Evolutionary conservation across 2,888 invertebrate genomes (phyloP).

Genomic region (Halictus quadricinctus): DNA sequence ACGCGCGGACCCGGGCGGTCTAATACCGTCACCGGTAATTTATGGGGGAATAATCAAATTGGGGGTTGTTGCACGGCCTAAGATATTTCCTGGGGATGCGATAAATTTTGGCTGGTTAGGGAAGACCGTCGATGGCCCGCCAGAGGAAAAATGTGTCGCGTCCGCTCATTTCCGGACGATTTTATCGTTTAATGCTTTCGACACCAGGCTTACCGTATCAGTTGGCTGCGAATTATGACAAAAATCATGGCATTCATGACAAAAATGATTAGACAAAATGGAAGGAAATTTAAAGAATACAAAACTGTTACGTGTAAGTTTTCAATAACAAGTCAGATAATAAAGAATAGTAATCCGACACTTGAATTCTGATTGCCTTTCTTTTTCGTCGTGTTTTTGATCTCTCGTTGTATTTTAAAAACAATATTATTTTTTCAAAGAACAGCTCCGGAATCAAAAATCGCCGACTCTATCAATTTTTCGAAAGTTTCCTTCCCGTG

Average conservation of each 20-base stretch:
- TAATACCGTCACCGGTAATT: slow-evolving; percentile 7
- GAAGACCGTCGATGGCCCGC: neutral
- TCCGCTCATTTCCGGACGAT: neutral
- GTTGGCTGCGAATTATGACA: too few species aligned
- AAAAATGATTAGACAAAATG: too few species aligned
- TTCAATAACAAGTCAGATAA: neutral
- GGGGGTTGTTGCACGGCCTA: neutral
- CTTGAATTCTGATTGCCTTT: too few species aligned
- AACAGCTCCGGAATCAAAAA: neutral
- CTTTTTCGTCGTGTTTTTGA: too few species aligned
- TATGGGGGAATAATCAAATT: slow-evolving; percentile 3
- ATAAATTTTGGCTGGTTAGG: neutral
- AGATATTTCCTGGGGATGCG: neutral
- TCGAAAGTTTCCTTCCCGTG: neutral
- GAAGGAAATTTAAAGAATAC: too few species aligned
- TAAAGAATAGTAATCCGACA: neutral
- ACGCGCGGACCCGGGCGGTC: slow-evolving; percentile 20
- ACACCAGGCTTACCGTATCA: neutral
- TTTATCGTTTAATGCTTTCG: neutral
- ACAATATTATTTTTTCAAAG: neutral
- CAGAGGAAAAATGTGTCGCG: neutral
- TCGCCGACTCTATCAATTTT: neutral
- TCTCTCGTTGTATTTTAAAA: too few species aligned
- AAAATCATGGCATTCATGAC: too few species aligned
- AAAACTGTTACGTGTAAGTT: too few species aligned